Evolutionary conservation across 2,888 invertebrate species (phyloP).

Genomic region (Tridacna crocea): DNA sequence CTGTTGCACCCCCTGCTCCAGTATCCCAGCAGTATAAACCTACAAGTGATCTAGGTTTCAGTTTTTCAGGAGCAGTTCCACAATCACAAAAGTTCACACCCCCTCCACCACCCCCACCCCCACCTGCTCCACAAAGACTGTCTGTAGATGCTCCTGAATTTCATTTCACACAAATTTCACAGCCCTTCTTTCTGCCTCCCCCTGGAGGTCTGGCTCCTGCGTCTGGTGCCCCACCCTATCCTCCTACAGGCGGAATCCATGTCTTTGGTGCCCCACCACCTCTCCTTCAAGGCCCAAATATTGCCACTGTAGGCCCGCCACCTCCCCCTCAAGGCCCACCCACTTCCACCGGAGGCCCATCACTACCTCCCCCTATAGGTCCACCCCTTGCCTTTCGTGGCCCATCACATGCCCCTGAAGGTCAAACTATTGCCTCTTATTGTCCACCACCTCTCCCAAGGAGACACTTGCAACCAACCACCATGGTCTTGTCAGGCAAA

Average conservation of each 20-base stretch:
- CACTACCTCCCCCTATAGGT: not conserved
- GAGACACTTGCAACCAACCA: too few relatives aligned
- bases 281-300: too few relatives aligned
- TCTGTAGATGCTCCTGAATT: not conserved
- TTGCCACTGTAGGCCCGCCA: too few relatives aligned
- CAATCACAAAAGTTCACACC: not conserved
- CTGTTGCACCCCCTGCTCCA: not conserved
- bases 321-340: not conserved
- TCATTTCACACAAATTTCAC: not conserved
- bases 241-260: not conserved
- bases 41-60: constrained; percentile 20
- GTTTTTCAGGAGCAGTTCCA: not conserved
- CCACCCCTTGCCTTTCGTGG: not conserved
- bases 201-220: constrained; percentile 7
- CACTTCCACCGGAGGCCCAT: not conserved
- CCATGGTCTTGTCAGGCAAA: too few relatives aligned
- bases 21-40: constrained; percentile 11
- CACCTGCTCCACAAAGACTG: constrained; percentile 8
- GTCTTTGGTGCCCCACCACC: too few relatives aligned
- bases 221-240: not conserved
- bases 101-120: constrained; percentile 17
- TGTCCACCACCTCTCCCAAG: not conserved
- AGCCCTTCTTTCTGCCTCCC: constrained; percentile 15
- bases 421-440: not conserved
- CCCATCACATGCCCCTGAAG: too few relatives aligned